Percentiles rank a stretch among this genome's conserved stretches.
Conservation (phyloP, 2,888 invertebrate species). For the Rambutsinella grinnellia region DNA sequence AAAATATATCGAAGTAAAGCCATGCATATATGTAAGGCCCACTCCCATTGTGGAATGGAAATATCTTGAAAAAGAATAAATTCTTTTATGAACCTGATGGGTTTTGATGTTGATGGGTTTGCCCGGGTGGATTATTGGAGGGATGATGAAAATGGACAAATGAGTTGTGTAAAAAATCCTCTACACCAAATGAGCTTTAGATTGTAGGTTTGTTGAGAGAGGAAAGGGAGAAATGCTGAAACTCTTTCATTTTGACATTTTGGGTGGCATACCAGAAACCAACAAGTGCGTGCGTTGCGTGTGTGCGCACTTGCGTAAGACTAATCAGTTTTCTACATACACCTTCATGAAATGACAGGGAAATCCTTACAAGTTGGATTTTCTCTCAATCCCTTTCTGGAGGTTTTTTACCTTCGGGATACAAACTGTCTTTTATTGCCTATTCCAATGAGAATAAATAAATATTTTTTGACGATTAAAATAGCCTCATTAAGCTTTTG, state of each 20-base stretch:
- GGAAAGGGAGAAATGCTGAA: neutral
- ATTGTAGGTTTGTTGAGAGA: constrained; percentile 29
- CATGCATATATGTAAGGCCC: neutral
- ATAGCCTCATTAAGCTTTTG: constrained; percentile 56
- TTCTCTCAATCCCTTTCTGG: neutral
- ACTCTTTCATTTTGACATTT: constrained; percentile 5
- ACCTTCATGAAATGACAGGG: neutral
- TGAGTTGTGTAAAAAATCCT: constrained; percentile 14
- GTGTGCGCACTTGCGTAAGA: neutral
- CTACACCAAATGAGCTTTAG: constrained; percentile 47
- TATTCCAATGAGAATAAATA: constrained; percentile 50
- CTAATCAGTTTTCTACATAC: neutral
- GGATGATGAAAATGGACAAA: constrained; percentile 52
- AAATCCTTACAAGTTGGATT: too few species aligned
- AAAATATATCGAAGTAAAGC: neutral
- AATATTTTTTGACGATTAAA: constrained; percentile 55
- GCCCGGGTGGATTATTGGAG: constrained; percentile 8
- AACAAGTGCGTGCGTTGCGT: neutral
- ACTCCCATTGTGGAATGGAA: neutral
- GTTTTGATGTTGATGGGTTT: neutral
- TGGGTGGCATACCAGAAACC: constrained; percentile 39
- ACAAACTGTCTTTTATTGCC: neutral
- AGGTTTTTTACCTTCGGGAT: neutral
- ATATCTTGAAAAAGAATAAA: constrained; percentile 9
- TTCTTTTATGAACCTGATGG: neutral